Conservation (phyloP, 2,888 invertebrate species). For the Cryptocheilus praepositus region DNA sequence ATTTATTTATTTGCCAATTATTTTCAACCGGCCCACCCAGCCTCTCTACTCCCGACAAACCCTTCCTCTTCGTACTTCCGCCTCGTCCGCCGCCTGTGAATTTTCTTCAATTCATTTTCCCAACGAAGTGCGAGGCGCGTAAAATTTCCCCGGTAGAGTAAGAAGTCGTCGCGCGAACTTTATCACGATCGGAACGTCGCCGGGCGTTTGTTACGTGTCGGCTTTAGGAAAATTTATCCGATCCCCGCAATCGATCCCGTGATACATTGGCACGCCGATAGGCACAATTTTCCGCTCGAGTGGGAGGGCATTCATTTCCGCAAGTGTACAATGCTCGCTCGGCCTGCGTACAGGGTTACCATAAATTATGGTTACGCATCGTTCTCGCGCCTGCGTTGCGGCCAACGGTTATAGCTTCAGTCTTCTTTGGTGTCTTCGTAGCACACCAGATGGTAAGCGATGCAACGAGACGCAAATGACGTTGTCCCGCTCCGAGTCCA, state of each 20-base stretch:
- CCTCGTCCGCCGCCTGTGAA: neutral
- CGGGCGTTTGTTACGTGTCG: no score
- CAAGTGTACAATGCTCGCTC: neutral
- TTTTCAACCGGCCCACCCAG: conserved; percentile 44
- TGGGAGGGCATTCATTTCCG: conserved; percentile 2
- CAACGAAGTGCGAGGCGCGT: no score
- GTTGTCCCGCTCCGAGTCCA: conserved; percentile 37
- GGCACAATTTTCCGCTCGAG: conserved; percentile 1
- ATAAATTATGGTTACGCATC: conserved; percentile 38
- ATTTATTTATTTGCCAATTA: conserved; percentile 67
- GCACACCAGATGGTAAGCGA: conserved; percentile 46
- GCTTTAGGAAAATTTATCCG: no score
- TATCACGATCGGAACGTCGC: no score
- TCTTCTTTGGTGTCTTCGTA: conserved; percentile 33
- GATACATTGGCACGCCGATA: neutral
- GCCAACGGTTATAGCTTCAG: conserved; percentile 47
- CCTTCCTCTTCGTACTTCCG: neutral
- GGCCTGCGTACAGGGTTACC: conserved; percentile 18
- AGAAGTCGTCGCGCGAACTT: neutral
- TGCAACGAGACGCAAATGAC: conserved; percentile 46
- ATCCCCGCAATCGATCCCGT: no score
- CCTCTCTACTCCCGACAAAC: neutral
- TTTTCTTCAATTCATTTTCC: neutral
- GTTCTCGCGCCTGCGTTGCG: conserved; percentile 5
- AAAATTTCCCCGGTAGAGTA: no score